Evolutionary conservation across 2,888 invertebrate species (phyloP).

Genomic region (Salticus scenicus): DNA sequence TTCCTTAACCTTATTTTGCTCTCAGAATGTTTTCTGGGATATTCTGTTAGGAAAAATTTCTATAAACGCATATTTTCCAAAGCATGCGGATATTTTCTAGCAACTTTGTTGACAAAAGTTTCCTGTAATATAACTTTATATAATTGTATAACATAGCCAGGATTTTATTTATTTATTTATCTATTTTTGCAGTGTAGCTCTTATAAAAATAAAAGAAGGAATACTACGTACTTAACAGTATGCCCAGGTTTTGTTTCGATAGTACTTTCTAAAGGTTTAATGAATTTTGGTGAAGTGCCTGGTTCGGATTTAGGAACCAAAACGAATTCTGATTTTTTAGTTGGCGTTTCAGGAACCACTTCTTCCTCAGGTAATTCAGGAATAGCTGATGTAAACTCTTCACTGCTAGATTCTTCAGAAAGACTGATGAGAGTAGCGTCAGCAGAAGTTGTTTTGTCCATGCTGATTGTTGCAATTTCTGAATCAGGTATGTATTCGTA

Average conservation of each 20-base stretch:
- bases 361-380: constrained; percentile 71
- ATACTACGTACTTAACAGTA: constrained; percentile 52
- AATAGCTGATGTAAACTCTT: constrained; percentile 46
- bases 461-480: constrained; percentile 81
- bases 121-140: too few species aligned
- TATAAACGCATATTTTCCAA: too few species aligned
- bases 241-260: constrained; percentile 53
- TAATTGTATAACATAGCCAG: too few species aligned
- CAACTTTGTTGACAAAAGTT: too few species aligned
- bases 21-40: too few species aligned
- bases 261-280: constrained; percentile 19
- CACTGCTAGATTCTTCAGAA: constrained; percentile 71
- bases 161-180: too few species aligned
- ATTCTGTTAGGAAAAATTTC: too few species aligned
- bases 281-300: constrained; percentile 57
- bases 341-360: constrained; percentile 69
- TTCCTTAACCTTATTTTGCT: too few species aligned
- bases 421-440: constrained; percentile 69
- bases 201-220: too few species aligned
- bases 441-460: constrained; percentile 58
- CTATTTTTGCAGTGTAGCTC: too few species aligned
- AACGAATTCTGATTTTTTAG: constrained; percentile 52
- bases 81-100: too few species aligned
- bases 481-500: constrained; percentile 94
- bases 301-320: constrained; percentile 31